These are phyloP conservation scores for Synanceia verrucosa DNA, from an alignment of 2,797 vertebrate species.

Conservation along the genomic window DNA sequence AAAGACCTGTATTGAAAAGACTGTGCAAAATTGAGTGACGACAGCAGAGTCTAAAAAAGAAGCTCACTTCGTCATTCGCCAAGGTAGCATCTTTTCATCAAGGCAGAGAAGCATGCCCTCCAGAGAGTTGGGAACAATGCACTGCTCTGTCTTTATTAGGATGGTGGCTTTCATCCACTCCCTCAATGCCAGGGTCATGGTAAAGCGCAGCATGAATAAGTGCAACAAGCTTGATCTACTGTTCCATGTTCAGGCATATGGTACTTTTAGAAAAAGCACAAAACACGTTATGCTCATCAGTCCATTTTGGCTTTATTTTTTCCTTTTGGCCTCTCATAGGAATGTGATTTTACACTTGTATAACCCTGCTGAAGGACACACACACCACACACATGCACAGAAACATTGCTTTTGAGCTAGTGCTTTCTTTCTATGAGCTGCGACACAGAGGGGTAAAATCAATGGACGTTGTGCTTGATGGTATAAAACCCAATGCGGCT, in stretches of 20 bases:
- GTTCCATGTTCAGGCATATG: conserved; percentile 35
- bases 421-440: conserved; percentile 7
- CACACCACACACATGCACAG: background rate
- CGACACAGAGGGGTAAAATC: conserved; percentile 19
- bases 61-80: conserved; percentile 57
- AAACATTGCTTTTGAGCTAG: background rate
- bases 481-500: conserved; percentile 15
- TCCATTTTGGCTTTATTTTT: conserved; percentile 10
- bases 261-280: conserved; percentile 26
- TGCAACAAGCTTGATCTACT: conserved; percentile 47
- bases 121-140: conserved; percentile 51
- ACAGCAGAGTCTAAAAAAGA: conserved; percentile 58
- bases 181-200: conserved; percentile 60
- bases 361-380: conserved; percentile 1
- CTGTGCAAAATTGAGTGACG: conserved; percentile 57
- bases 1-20: conserved; percentile 62
- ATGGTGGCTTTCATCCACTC: conserved; percentile 59
- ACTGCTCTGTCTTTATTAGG: conserved; percentile 43
- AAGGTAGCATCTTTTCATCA: conserved; percentile 72
- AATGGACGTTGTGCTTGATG: conserved; percentile 28
- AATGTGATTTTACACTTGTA: conserved; percentile 9
- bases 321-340: background rate
- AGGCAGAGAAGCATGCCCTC: conserved; percentile 49
- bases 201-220: conserved; percentile 53
- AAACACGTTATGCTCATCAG: conserved; percentile 12